Evolutionary conservation across 2,888 invertebrate species (phyloP).

Genomic region (Ichneumoninae sp.): DNA sequence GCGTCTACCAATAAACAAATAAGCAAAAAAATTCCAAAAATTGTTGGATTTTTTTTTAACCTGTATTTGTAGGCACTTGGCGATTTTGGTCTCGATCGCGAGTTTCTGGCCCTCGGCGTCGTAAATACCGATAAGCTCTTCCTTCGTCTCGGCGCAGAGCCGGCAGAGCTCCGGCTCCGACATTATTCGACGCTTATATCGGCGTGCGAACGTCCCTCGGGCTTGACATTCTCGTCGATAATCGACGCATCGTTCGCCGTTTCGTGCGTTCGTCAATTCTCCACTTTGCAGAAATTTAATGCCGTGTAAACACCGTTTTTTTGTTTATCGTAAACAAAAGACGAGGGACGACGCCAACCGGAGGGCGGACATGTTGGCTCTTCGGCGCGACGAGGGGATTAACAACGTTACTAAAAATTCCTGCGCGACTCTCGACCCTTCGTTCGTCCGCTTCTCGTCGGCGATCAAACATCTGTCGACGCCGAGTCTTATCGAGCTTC

Average conservation of each 20-base stretch:
- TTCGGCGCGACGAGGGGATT: slow-evolving; percentile 40
- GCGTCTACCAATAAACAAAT: too few species aligned
- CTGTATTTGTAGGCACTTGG: slow-evolving; percentile 84
- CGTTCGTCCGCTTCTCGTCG: neutral
- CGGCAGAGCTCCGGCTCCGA: slow-evolving; percentile 82
- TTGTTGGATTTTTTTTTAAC: slow-evolving; percentile 72
- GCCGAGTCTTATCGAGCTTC: neutral
- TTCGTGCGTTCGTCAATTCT: neutral
- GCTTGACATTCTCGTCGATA: slow-evolving; percentile 24
- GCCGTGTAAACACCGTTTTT: slow-evolving; percentile 23
- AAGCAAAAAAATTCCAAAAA: slow-evolving; percentile 9
- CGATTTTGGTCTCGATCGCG: slow-evolving; percentile 82
- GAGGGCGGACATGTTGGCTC: slow-evolving; percentile 77
- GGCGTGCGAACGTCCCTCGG: slow-evolving; percentile 3
- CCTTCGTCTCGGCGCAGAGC: slow-evolving; percentile 84
- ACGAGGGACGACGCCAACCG: slow-evolving; percentile 74
- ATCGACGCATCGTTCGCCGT: slow-evolving; percentile 26
- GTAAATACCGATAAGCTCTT: slow-evolving; percentile 82
- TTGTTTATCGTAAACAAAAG: slow-evolving; percentile 75
- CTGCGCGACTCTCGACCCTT: neutral
- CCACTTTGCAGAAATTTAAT: too few species aligned
- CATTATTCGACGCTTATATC: slow-evolving; percentile 68
- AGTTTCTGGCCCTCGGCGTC: slow-evolving; percentile 83
- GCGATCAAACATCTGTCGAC: neutral
- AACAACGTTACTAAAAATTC: slow-evolving; percentile 6